Conservation (phyloP, 2,797 vertebrate species). For the Tiaroga cobitis region DNA sequence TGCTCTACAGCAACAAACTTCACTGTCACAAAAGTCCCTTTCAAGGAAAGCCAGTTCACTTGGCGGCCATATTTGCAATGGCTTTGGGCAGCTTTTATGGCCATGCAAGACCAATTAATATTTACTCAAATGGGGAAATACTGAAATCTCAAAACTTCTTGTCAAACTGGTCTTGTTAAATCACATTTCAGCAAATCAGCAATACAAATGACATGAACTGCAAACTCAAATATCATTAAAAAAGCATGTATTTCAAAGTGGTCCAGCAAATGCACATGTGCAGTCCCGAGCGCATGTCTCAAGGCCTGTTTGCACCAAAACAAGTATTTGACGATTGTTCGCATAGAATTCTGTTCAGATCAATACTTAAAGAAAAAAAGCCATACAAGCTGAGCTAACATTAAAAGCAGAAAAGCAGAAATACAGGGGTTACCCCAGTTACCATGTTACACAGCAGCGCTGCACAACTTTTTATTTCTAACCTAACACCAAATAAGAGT, state of each 20-base stretch:
- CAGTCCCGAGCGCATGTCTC: background rate
- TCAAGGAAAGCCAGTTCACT: background rate
- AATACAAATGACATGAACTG: background rate
- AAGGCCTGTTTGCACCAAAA: no score
- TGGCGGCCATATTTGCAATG: background rate
- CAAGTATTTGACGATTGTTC: no score
- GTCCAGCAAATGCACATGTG: background rate
- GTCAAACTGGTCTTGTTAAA: background rate
- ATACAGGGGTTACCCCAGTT: no score
- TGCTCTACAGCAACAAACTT: background rate
- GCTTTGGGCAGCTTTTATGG: background rate
- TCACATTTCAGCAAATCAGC: background rate
- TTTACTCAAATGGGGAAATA: background rate
- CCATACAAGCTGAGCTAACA: no score
- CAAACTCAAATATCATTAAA: background rate
- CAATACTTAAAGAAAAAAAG: no score
- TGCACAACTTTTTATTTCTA: background rate
- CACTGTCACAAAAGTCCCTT: background rate
- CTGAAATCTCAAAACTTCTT: background rate
- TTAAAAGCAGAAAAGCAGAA: no score
- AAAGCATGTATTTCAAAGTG: no score
- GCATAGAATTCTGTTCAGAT: no score
- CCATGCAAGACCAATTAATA: background rate
- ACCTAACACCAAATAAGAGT: background rate
- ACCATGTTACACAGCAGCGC: no score